These are phyloP conservation scores for Metallyticus violacea DNA, from an alignment of 2,888 invertebrate genomes.

Conservation along the genomic window DNA sequence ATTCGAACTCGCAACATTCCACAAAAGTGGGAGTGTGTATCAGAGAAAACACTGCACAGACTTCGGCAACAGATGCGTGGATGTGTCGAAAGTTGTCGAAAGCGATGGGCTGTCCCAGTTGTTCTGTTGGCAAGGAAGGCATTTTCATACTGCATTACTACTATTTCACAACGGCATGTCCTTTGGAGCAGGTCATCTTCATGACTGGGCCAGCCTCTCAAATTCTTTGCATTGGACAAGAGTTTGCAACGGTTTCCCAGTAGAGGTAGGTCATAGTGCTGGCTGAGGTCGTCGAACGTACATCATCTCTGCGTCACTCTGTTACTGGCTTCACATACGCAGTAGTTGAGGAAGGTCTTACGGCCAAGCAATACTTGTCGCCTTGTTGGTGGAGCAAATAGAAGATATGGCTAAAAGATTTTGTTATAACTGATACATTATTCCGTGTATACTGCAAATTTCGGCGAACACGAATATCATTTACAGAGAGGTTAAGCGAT, in stretches of 20 bases:
- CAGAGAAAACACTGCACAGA: not conserved
- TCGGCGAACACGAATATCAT: no score
- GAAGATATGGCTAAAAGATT: no score
- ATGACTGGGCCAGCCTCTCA: not conserved
- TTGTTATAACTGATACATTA: no score
- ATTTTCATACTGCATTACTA: no score
- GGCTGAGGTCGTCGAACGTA: not conserved
- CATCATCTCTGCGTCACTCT: no score
- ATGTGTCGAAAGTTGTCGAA: not conserved
- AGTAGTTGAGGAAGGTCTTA: no score
- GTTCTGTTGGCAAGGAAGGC: not conserved
- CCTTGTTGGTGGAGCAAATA: no score
- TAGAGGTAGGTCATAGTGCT: not conserved
- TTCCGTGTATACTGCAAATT: no score
- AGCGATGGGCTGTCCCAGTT: not conserved
- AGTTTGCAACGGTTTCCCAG: not conserved
- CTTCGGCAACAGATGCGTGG: not conserved
- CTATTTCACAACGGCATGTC: not conserved
- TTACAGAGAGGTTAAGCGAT: no score
- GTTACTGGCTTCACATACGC: no score
- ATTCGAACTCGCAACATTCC: not conserved
- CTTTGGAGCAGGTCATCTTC: no score
- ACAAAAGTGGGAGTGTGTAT: not conserved
- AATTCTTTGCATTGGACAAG: not conserved
- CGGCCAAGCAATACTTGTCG: no score